phyloP scores from a whole-genome alignment of 2,888 invertebrate genomes.

The Ectemnius lituratus region DNA sequence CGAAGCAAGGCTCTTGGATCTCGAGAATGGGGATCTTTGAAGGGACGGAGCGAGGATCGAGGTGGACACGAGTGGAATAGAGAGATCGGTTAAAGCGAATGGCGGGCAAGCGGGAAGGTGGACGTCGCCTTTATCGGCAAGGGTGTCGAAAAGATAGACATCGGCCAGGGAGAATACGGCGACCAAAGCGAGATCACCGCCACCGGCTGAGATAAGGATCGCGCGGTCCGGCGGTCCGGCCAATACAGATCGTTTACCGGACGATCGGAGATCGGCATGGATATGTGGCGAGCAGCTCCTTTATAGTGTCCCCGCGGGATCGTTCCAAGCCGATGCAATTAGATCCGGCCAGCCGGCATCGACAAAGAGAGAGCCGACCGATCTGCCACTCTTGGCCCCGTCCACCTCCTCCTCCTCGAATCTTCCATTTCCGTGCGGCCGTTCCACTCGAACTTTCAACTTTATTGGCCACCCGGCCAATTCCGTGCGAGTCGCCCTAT shows the following conservation, averaged over 20 bases:
- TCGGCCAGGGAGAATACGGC: conserved; percentile 59
- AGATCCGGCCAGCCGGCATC: conserved; percentile 51
- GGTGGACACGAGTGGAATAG: conserved; percentile 47
- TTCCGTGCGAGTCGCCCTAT: background rate
- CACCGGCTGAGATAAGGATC: conserved; percentile 57
- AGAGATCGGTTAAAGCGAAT: conserved; percentile 53
- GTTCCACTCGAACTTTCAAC: conserved; percentile 10
- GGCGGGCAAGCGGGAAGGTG: conserved; percentile 26
- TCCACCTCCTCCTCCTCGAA: too few species aligned
- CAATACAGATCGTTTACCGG: conserved; percentile 62
- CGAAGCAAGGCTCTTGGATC: background rate
- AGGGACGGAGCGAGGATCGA: background rate
- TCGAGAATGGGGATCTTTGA: background rate
- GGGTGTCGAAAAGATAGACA: conserved; percentile 69
- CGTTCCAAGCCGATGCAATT: conserved; percentile 58
- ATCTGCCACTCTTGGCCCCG: conserved; percentile 30
- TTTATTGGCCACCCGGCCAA: conserved; percentile 11
- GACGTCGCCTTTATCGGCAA: conserved; percentile 57
- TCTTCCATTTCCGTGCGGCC: background rate
- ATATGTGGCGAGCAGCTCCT: conserved; percentile 29
- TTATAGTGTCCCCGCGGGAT: conserved; percentile 54
- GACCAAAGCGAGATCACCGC: conserved; percentile 62
- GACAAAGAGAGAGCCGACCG: conserved; percentile 34
- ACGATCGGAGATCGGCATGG: conserved; percentile 57
- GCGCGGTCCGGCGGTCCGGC: conserved; percentile 31